These are phyloP conservation scores for Saccopteryx bilineata DNA, from an alignment of 2,113 vertebrate species.

Conservation along the genomic window DNA sequence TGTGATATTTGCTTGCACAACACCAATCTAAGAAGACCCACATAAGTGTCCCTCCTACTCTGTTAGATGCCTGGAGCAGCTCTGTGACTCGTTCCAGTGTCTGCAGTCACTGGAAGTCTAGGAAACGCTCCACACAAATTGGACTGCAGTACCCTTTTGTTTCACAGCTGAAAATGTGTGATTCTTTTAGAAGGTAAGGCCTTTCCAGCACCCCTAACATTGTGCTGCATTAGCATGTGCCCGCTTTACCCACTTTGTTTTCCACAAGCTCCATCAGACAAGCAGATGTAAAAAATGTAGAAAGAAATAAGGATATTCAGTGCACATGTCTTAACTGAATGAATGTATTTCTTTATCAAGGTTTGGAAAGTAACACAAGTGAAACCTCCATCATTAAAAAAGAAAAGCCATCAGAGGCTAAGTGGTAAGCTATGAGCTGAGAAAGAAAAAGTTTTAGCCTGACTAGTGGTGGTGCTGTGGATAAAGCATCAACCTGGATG, in stretches of 20 bases:
- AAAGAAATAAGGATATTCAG: neutral
- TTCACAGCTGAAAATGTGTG: neutral
- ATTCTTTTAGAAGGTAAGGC: neutral
- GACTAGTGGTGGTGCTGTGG: too few species aligned
- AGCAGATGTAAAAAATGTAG: neutral
- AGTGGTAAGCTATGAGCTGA: neutral
- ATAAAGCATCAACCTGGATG: too few species aligned
- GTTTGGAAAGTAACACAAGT: neutral
- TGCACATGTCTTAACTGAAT: neutral
- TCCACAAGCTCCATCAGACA: neutral
- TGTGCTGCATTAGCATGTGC: accelerated
- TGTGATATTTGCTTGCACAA: conserved; percentile 25
- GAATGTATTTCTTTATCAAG: neutral
- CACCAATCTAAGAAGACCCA: neutral
- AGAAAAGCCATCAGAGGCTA: neutral
- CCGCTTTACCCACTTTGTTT: neutral
- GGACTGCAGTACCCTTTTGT: neutral
- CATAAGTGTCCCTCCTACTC: neutral
- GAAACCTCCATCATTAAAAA: neutral
- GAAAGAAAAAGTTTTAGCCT: neutral
- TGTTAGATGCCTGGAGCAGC: neutral
- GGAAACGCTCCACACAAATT: neutral
- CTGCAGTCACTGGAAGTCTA: neutral
- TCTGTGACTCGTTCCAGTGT: neutral
- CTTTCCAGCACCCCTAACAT: neutral